Conservation (phyloP, 1,140 invertebrate genomes). For the Eriocheir sinensis region DNA sequence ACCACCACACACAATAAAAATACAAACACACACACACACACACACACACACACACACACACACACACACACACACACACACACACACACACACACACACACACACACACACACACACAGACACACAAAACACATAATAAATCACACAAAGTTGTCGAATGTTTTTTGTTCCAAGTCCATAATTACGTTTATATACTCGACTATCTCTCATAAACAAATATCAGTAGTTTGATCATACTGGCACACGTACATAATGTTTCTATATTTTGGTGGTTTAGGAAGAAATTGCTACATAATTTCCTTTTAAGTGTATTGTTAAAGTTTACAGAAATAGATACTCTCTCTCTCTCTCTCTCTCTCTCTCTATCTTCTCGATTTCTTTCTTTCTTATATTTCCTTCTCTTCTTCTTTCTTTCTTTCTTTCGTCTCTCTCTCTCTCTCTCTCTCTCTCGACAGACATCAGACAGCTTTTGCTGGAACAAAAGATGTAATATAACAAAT, state of each 20-base stretch:
- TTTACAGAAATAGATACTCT: too few relatives aligned
- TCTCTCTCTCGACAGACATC: conserved; percentile 42
- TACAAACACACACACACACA: not conserved
- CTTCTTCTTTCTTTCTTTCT: too few relatives aligned
- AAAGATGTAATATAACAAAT: conserved; percentile 27
- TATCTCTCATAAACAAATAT: too few relatives aligned
- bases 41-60: conserved; percentile 30
- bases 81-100: conserved; percentile 36
- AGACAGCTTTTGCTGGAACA: conserved; percentile 13
- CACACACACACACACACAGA: conserved; percentile 1
- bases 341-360: conserved; percentile 38
- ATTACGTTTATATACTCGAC: too few relatives aligned
- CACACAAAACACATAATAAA: not conserved
- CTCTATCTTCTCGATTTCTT: not conserved
- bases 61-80: conserved; percentile 41
- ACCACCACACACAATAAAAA: not conserved
- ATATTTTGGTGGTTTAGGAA: too few relatives aligned
- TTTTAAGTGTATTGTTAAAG: too few relatives aligned
- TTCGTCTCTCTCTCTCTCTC: conserved; percentile 52
- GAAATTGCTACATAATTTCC: too few relatives aligned
- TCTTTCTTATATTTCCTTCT: too few relatives aligned
- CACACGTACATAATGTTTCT: too few relatives aligned
- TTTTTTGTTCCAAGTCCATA: not conserved
- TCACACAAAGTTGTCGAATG: too few relatives aligned
- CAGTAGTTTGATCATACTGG: too few relatives aligned